Evolutionary conservation across 2,113 vertebrate genomes (phyloP).

Genomic region (Ibidorhyncha struthersii): DNA sequence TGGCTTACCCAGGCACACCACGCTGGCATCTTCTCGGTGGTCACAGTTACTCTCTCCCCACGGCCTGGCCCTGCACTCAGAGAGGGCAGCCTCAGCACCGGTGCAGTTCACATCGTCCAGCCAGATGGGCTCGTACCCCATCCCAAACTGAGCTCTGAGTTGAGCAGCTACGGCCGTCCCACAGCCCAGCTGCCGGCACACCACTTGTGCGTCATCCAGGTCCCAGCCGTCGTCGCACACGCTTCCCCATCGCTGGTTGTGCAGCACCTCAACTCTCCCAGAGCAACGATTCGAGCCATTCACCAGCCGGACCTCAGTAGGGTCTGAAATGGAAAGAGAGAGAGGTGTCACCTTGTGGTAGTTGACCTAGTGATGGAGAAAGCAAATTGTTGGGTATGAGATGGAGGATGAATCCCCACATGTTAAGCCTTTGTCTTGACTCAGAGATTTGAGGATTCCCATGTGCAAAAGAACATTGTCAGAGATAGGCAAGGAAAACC

Average conservation of each 20-base stretch:
- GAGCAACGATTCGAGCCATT: background rate
- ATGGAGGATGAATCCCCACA: background rate
- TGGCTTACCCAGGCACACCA: background rate
- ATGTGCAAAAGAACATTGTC: background rate
- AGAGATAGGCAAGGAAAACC: background rate
- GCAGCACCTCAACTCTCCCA: conserved; percentile 4
- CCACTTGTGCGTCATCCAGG: background rate
- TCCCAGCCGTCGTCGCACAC: background rate
- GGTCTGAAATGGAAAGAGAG: background rate
- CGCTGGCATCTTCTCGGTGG: background rate
- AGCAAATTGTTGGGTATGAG: background rate
- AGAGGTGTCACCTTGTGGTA: background rate
- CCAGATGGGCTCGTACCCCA: background rate
- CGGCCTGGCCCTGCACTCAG: background rate
- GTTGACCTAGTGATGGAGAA: background rate
- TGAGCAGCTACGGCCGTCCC: background rate
- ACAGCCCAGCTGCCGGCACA: conserved; percentile 66
- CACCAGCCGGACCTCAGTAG: background rate
- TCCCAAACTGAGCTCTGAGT: background rate
- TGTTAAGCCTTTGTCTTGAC: background rate
- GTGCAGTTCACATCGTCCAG: background rate
- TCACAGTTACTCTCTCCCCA: background rate
- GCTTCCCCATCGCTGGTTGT: background rate
- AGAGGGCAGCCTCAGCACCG: background rate
- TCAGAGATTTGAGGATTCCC: background rate